Evolutionary conservation across 2,888 invertebrate species (phyloP), one percentile per base, ranked within the genome.

Genomic region (Tigriopus californicus): DNA sequence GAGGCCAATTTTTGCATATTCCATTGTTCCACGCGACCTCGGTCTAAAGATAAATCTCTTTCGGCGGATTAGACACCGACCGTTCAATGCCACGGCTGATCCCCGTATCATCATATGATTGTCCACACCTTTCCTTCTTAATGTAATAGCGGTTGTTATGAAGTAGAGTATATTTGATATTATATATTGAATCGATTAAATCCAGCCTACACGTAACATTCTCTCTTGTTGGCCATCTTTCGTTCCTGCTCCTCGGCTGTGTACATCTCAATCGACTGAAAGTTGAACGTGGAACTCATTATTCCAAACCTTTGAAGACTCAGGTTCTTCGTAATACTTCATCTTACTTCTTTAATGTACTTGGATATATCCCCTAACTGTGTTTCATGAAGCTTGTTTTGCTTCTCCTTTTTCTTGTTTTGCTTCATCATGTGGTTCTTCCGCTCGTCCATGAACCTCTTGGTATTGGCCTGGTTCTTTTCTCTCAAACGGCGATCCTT

Each of bases 391-490:
- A 83, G 82, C 59, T 85, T 81, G 70, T 88, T 87, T 64, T 97
- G 75, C 71, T 92, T 89, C 64, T 92, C 91, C 70, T 83, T 86
- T 70, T 94, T 90, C 64, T 90, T 83, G 61, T 81, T 82, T 67
- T 92, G 92, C 67, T 92, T 89, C 69, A 90, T 86, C 60, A 83
- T 82, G 58, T 83, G 83, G 40, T 80, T 80, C 75, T 85, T 89
- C 33, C 33, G 33, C 72, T 97, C 95, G 66, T 97, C 95, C 77
- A 94, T 83, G 70, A 97, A 97, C 68, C 89, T 87, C 73, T 95
- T 95, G 58, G 91, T 92, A 71, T 95, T 95, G 71, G 94, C 95
- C 70, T 94, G 91, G 67, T 94, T 92, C 72, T 95, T 90, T 73
- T 97, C 92, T 33, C 88, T 77, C 60, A 94, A 77, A 49, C 94